Percentiles rank a stretch among this genome's conserved stretches.
Evolutionary conservation across 92 coral and sea anemone genomes (phyloP).

Genomic region (Meandrina meandrites): DNA sequence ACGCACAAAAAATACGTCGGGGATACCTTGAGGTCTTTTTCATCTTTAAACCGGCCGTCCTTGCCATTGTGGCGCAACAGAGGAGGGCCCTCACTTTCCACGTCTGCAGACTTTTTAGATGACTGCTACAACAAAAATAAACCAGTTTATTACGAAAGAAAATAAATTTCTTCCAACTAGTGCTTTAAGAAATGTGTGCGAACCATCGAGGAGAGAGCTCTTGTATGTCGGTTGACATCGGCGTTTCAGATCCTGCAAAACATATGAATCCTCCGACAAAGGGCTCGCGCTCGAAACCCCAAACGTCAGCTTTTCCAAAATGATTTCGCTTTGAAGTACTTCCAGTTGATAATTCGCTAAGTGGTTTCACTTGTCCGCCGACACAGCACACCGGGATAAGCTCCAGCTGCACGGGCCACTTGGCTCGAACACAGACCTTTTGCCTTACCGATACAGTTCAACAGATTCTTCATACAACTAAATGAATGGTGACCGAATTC

Average conservation of each 20-base stretch:
- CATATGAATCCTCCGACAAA: no score
- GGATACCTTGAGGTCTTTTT: constrained; percentile 84
- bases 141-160: background rate
- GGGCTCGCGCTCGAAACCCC: no score
- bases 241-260: background rate
- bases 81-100: constrained; percentile 82
- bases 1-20: background rate
- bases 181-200: background rate
- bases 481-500: no score
- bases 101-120: constrained; percentile 53
- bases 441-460: no score
- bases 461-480: no score
- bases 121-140: constrained; percentile 28
- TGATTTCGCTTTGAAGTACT: no score
- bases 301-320: no score
- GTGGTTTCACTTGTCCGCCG: no score
- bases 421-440: no score
- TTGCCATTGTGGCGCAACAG: constrained; percentile 78
- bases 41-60: constrained; percentile 88
- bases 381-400: no score
- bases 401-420: no score
- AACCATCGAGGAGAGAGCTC: background rate
- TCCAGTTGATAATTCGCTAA: no score
- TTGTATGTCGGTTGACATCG: background rate
- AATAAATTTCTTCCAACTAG: background rate